These are phyloP conservation scores for Pandemis cinnamomeana DNA, from an alignment of 2,888 invertebrate species.

Conservation along the genomic window DNA sequence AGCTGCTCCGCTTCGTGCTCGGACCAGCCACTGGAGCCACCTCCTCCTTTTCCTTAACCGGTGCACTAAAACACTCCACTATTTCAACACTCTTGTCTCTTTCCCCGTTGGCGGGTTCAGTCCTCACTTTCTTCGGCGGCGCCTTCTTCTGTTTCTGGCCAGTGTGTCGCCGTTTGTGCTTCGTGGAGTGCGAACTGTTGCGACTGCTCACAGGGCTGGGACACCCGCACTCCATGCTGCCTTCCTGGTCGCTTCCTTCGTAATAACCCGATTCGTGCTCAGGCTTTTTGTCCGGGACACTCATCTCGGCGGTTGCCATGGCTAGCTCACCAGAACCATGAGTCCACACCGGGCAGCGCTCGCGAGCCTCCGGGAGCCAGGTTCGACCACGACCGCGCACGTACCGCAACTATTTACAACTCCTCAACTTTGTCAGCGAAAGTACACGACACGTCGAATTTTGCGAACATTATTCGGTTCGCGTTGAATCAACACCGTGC, in stretches of 20 bases:
- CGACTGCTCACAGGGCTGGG: slow-evolving; percentile 77
- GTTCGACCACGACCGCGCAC: slow-evolving; percentile 27
- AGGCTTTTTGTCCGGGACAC: slow-evolving; percentile 86
- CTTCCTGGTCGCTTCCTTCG: slow-evolving; percentile 89
- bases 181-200: slow-evolving; percentile 76
- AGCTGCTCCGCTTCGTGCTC: slow-evolving; percentile 70
- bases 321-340: slow-evolving; percentile 77
- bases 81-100: slow-evolving; percentile 74
- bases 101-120: slow-evolving; percentile 69
- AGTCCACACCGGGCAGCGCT: slow-evolving; percentile 49
- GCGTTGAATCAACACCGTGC: slow-evolving; percentile 63
- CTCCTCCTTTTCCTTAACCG: slow-evolving; percentile 63
- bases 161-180: slow-evolving; percentile 73
- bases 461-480: slow-evolving; percentile 65
- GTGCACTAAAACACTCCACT: slow-evolving; percentile 64
- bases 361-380: slow-evolving; percentile 39
- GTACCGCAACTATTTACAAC: slow-evolving; percentile 52
- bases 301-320: slow-evolving; percentile 85
- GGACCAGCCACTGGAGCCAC: slow-evolving; percentile 66
- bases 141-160: slow-evolving; percentile 71
- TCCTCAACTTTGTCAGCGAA: slow-evolving; percentile 66
- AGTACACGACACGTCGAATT: slow-evolving; percentile 75
- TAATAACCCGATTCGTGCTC: slow-evolving; percentile 94
- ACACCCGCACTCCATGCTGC: slow-evolving; percentile 83
- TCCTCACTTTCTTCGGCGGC: slow-evolving; percentile 66